phyloP scores from a whole-genome alignment of 2,113 vertebrate genomes.

The Lanius ludovicianus region DNA sequence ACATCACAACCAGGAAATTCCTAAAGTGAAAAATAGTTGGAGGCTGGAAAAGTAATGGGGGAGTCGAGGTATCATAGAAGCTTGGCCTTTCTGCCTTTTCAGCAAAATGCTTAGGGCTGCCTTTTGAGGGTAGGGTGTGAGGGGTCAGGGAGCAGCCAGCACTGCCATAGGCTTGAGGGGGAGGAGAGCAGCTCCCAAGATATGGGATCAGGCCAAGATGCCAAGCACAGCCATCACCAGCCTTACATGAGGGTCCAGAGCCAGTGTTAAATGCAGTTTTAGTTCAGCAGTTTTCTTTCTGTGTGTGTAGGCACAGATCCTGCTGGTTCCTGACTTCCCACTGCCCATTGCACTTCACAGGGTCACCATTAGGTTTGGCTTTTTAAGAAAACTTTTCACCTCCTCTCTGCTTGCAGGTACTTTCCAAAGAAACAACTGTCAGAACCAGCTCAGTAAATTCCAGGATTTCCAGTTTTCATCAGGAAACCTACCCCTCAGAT shows the following conservation, averaged over 20 bases:
- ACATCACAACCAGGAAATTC: not conserved
- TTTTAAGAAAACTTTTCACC: not conserved
- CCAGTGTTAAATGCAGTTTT: not conserved
- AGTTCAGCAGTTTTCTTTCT: not conserved
- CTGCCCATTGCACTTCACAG: fast-evolving
- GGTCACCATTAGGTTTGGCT: not conserved
- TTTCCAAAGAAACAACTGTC: not conserved
- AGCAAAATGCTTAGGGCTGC: not conserved
- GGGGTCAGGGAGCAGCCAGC: not conserved
- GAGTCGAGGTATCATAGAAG: not conserved
- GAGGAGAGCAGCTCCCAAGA: not conserved
- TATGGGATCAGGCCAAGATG: not conserved
- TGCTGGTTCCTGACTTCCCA: not conserved
- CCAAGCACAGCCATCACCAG: not conserved
- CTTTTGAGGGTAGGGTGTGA: fast-evolving
- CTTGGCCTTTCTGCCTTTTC: not conserved
- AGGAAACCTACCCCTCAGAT: not conserved
- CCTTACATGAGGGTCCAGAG: not conserved
- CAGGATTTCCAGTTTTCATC: not conserved
- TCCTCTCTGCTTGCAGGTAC: not conserved
- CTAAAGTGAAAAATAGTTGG: not conserved
- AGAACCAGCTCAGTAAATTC: not conserved
- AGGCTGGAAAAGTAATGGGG: not conserved
- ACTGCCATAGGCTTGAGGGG: not conserved
- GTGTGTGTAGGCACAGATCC: not conserved